A percentile compares a stretch with the other conserved stretches of the same genome.
These are phyloP conservation scores for Gisinianus flammeolus DNA, from an alignment of 2,888 invertebrate genomes.

Conservation along the genomic window DNA sequence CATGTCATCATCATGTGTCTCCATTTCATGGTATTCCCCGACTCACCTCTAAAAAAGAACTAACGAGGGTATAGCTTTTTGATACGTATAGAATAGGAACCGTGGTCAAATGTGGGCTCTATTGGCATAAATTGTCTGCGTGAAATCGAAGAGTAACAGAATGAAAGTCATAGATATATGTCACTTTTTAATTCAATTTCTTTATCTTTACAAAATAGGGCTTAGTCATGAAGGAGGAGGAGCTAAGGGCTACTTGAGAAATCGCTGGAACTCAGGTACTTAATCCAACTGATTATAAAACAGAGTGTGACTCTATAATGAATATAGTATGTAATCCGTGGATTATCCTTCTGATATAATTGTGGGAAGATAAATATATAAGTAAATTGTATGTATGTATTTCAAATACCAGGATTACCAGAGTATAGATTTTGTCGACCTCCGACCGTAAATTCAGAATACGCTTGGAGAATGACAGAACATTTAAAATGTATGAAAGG, in stretches of 20 bases:
- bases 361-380: neutral
- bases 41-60: no score
- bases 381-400: slow-evolving; percentile 3
- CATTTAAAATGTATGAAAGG: slow-evolving; percentile 36
- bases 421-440: slow-evolving; percentile 53
- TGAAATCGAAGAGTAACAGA: no score
- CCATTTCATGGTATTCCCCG: no score
- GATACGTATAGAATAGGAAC: no score
- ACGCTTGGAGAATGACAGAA: slow-evolving; percentile 54
- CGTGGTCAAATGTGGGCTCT: no score
- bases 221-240: slow-evolving; percentile 53
- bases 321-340: neutral
- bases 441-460: slow-evolving; percentile 56
- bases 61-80: no score
- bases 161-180: no score
- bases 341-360: neutral
- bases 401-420: slow-evolving; percentile 32
- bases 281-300: neutral
- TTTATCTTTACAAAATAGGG: slow-evolving; percentile 38
- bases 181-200: no score
- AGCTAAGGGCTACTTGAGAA: slow-evolving; percentile 47
- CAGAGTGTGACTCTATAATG: neutral
- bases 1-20: no score
- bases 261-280: slow-evolving; percentile 49
- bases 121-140: no score